phyloP scores from a whole-genome alignment of 2,113 vertebrate genomes.

The Oncorhynchus masou region DNA sequence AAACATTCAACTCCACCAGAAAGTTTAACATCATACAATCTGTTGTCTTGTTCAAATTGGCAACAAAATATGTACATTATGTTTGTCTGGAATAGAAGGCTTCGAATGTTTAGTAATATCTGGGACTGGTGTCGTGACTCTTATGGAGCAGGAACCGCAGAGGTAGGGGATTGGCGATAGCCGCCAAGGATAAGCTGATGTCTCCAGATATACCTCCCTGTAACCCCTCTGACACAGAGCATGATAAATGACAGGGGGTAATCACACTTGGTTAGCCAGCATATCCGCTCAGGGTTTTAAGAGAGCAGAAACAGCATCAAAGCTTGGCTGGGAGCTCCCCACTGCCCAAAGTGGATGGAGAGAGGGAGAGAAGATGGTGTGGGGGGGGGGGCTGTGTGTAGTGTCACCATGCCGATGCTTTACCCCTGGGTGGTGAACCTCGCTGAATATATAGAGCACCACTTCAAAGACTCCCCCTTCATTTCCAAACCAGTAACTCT shows the following conservation, averaged over 20 bases:
- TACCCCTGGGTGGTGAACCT: conserved; percentile 56
- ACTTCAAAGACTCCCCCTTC: conserved; percentile 72
- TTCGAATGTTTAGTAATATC: neutral
- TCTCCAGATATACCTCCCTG: conserved; percentile 66
- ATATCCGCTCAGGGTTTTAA: conserved; percentile 60
- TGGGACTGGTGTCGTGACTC: neutral
- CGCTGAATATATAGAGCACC: conserved; percentile 63
- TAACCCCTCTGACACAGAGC: conserved; percentile 64
- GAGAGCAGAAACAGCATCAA: conserved; percentile 41
- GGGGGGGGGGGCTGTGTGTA: conserved; percentile 41
- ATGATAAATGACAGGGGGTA: conserved; percentile 65
- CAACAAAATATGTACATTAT: neutral
- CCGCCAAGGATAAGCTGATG: conserved; percentile 60
- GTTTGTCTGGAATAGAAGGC: neutral
- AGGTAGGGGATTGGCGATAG: conserved; percentile 34
- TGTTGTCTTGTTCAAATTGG: conserved; percentile 29
- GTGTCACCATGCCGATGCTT: conserved; percentile 59
- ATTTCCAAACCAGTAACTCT: conserved; percentile 71
- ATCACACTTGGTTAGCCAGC: conserved; percentile 72
- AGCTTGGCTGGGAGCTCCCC: conserved; percentile 64
- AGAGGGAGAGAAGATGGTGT: conserved; percentile 6
- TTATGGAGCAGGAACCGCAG: conserved; percentile 47
- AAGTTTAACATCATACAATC: neutral
- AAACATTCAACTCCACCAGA: neutral
- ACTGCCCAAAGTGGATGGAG: conserved; percentile 57